Conservation (phyloP, 2,888 invertebrate genomes). For the Barypeithes pellucidus region DNA sequence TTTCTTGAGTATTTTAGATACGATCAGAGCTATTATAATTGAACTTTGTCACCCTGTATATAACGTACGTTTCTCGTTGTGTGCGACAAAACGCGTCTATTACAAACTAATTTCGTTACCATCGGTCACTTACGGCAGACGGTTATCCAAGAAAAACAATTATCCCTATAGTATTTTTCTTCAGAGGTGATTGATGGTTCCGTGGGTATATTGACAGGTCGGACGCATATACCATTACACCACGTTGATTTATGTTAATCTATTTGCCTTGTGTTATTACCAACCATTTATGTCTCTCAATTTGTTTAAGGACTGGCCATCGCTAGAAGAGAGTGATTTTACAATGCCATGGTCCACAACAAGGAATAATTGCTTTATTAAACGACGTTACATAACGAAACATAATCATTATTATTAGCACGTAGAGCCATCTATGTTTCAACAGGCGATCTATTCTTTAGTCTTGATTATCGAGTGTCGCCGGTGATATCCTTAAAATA, state of each 20-base stretch:
- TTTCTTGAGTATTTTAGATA: no score
- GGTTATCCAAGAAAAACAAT: conserved; percentile 52
- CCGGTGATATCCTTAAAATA: no score
- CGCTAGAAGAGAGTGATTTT: conserved; percentile 2
- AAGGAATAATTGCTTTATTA: no score
- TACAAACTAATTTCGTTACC: conserved; percentile 46
- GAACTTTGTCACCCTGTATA: no score
- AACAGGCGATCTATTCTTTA: no score
- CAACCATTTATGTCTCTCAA: conserved; percentile 51
- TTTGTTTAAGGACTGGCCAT: conserved; percentile 40
- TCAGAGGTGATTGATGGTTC: conserved; percentile 52
- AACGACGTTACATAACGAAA: no score
- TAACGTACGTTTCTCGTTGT: no score
- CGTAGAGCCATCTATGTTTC: no score
- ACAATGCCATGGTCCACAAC: neutral
- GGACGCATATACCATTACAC: conserved; percentile 53
- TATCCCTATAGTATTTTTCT: conserved; percentile 47
- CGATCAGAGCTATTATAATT: no score
- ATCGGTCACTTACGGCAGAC: conserved; percentile 37
- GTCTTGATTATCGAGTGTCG: no score
- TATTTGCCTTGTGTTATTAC: conserved; percentile 49
- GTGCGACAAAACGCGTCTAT: conserved; percentile 33
- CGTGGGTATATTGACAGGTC: conserved; percentile 54
- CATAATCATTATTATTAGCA: no score
- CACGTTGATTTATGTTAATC: conserved; percentile 55